Evolutionary conservation across 2,113 vertebrate species (phyloP).

Genomic region (Pogonocichla stellata): DNA sequence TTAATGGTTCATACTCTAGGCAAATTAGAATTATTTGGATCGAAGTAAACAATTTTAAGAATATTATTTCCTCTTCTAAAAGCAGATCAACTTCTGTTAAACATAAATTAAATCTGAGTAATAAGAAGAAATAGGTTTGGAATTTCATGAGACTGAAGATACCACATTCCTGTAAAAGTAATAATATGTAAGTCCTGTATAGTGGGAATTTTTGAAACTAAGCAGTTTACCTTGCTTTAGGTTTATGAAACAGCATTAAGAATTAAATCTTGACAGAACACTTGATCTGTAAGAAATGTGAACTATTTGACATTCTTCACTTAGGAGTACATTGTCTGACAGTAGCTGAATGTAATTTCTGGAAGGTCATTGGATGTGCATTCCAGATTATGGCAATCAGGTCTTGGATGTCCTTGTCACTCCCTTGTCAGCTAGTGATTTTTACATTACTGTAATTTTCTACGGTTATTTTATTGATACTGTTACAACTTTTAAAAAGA

Average conservation of each 20-base stretch:
- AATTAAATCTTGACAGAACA: constrained; percentile 19
- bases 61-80: constrained; percentile 1
- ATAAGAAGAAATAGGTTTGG: background rate
- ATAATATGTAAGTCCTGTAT: background rate
- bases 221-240: background rate
- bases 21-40: background rate
- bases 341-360: constrained; percentile 69
- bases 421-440: constrained; percentile 40
- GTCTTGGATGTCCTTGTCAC: constrained; percentile 35
- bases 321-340: constrained; percentile 55
- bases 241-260: constrained; percentile 22
- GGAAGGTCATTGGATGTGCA: constrained; percentile 47
- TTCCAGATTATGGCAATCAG: constrained; percentile 59
- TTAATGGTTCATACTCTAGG: background rate
- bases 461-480: constrained; percentile 68
- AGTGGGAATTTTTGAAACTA: constrained; percentile 22
- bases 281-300: constrained; percentile 27
- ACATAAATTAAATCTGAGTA: background rate
- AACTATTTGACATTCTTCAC: constrained; percentile 34
- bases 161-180: background rate
- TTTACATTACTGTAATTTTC: constrained; percentile 64
- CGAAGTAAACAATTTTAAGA: background rate
- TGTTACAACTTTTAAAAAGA: constrained; percentile 60
- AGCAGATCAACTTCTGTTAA: background rate
- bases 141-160: background rate